Evolutionary conservation across 1,140 invertebrate species (phyloP).

Genomic region (Tetramorium parvispinum): DNA sequence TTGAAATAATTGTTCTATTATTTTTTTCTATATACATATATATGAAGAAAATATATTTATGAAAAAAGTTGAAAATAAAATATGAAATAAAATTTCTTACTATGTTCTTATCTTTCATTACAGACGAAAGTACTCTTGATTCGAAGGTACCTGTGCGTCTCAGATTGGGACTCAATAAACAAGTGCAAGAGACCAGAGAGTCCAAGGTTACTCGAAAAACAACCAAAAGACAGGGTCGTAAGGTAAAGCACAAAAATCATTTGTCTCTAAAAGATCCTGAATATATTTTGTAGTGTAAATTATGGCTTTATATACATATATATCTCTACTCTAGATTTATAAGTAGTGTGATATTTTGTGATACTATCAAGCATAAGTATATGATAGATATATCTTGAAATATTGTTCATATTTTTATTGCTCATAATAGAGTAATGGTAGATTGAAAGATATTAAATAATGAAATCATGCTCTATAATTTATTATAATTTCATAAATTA

Average conservation of each 20-base stretch:
- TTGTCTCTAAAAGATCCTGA: conserved; percentile 76
- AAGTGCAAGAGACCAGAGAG: conserved; percentile 77
- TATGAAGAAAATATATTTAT: background rate
- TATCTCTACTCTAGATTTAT: conserved; percentile 17
- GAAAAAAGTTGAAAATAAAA: background rate
- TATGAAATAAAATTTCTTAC: background rate
- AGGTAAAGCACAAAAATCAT: conserved; percentile 82
- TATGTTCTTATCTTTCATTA: conserved; percentile 24
- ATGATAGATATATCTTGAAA: conserved; percentile 15
- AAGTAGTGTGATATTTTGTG: conserved; percentile 50
- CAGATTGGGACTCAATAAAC: conserved; percentile 78
- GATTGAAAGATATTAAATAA: background rate
- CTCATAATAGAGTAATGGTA: background rate
- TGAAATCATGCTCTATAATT: background rate
- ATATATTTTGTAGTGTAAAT: conserved; percentile 72
- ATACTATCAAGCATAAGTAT: conserved; percentile 6
- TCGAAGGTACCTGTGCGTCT: conserved; percentile 79
- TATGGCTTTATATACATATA: conserved; percentile 47
- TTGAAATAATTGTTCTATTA: conserved; percentile 23
- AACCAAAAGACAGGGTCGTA: conserved; percentile 80
- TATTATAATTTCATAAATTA: conserved; percentile 23
- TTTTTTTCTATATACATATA: conserved; percentile 7
- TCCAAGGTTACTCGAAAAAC: conserved; percentile 77
- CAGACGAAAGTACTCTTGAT: conserved; percentile 77
- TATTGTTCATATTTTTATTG: conserved; percentile 22